These are phyloP conservation scores for Aleadryas rufinucha DNA, from an alignment of 2,113 vertebrate species.

Conservation along the genomic window DNA sequence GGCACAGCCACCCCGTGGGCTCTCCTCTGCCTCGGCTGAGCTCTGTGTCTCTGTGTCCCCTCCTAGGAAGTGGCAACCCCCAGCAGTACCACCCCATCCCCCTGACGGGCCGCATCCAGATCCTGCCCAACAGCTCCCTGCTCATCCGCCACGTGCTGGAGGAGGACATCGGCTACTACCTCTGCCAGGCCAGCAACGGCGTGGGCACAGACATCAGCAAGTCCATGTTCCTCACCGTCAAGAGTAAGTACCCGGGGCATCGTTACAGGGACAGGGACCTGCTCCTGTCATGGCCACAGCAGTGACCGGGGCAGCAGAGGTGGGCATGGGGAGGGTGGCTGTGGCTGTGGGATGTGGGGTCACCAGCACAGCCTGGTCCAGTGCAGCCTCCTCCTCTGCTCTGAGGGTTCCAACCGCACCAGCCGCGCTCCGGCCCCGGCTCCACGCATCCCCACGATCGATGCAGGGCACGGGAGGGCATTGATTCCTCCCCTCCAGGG, in stretches of 20 bases:
- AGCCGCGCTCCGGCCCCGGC: not conserved
- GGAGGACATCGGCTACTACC: constrained; percentile 96
- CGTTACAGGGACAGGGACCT: accelerated
- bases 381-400: not conserved
- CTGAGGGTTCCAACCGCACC: not conserved
- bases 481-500: constrained; percentile 55
- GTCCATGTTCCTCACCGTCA: constrained; percentile 97
- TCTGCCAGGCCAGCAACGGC: constrained; percentile 97
- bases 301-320: accelerated
- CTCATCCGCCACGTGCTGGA: constrained; percentile 96
- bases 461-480: not conserved
- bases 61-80: constrained; percentile 89
- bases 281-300: not conserved
- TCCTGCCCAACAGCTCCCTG: constrained; percentile 94
- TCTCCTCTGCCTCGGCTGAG: not conserved
- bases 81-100: constrained; percentile 97
- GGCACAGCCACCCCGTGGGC: accelerated
- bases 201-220: constrained; percentile 99
- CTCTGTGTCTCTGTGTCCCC: not conserved
- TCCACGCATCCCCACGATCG: accelerated
- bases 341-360: not conserved
- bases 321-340: accelerated
- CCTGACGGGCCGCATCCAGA: constrained; percentile 95
- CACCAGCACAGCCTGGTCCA: not conserved
- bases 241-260: constrained; percentile 80